Base-by-base conservation (phyloP, 2,888 invertebrate genomes). In the Zhuqinia jingwanae region DNA sequence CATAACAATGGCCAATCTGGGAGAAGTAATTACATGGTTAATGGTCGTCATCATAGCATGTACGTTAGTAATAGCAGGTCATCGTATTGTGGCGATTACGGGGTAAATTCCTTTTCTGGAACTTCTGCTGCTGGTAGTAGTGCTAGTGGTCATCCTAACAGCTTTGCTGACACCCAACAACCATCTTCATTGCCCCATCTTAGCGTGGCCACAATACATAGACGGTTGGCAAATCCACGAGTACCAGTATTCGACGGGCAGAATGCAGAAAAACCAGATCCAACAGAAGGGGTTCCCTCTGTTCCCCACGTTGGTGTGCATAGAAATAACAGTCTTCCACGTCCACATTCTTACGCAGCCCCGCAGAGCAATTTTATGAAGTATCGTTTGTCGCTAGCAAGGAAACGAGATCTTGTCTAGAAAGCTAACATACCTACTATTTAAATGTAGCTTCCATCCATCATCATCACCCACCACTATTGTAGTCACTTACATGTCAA, bases 371-470 rank as follows among this genome's bases (percentile, higher is more conserved):
- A 88, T 47, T 89, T 89, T 76, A 89, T 90, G 89, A 86, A 88
- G 47, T 89, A 89, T 70, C 58, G 90, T 6, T 79, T 90, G 22
- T 87, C 88, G n/a, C 77, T 88, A 47, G 90, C 89, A 20, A 87
- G 88, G 78, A 89, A 89, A 81, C 86, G 90, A 70, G 90, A 90
- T 85, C 87, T 90, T 70, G 90, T 90, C 78, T 90, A 85, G 60
- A 22, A 47, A 27, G n/a, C 13, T 25, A n/a, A 5, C 17, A 22
- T 20, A n/a, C 2, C 3, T 58, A 11, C 11, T 3, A 25, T 22
- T 68, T 42, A 42, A 42, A 17, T 20, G 36, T 8, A 36, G 36
- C 20, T 70, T 65, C n/a, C n/a, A n/a, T 36, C 30, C 36, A 36
- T 47, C 47, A n/a, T 70, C 17, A 3, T 15, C 17, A 47, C 70